Percentiles rank a stretch among this genome's conserved stretches.
Conservation (phyloP, 2,888 invertebrate species). For the Petrolisthes cinctipes region DNA sequence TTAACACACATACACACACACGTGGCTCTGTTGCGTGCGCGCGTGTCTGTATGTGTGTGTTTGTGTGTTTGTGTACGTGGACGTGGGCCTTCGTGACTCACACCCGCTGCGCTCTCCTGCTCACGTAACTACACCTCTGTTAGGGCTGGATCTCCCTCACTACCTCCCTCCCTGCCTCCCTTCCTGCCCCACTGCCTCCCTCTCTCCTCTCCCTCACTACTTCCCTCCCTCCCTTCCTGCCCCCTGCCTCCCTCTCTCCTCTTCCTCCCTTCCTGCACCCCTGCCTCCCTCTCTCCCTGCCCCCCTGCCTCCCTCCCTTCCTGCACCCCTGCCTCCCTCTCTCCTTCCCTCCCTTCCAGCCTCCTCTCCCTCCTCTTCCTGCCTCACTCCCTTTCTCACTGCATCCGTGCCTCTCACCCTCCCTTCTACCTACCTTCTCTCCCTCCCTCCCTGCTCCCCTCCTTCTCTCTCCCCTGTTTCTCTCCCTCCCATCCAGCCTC, state of each 20-base stretch:
- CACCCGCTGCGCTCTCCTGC: too few relatives aligned
- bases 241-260: not conserved
- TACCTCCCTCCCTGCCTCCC: not conserved
- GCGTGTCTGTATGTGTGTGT: too few relatives aligned
- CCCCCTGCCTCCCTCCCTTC: not conserved
- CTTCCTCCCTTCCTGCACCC: too few relatives aligned
- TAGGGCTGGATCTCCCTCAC: not conserved
- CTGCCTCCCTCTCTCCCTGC: too few relatives aligned
- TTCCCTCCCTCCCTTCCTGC: not conserved
- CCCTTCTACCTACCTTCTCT: not conserved
- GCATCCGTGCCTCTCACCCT: not conserved
- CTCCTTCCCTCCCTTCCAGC: not conserved
- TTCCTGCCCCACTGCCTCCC: too few relatives aligned
- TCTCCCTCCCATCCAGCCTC: not conserved
- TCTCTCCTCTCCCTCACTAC: not conserved
- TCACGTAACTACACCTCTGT: too few relatives aligned
- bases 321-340: not conserved
- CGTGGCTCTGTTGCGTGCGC: too few relatives aligned
- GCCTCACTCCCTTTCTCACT: not conserved
- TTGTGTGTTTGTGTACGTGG: too few relatives aligned
- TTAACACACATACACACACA: too few relatives aligned
- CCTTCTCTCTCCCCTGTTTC: not conserved
- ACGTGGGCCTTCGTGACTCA: too few relatives aligned
- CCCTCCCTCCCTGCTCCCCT: not conserved
- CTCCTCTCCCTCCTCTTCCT: not conserved